phyloP scores from a whole-genome alignment of 2,888 invertebrate species.

The Ophion ventricosus region DNA sequence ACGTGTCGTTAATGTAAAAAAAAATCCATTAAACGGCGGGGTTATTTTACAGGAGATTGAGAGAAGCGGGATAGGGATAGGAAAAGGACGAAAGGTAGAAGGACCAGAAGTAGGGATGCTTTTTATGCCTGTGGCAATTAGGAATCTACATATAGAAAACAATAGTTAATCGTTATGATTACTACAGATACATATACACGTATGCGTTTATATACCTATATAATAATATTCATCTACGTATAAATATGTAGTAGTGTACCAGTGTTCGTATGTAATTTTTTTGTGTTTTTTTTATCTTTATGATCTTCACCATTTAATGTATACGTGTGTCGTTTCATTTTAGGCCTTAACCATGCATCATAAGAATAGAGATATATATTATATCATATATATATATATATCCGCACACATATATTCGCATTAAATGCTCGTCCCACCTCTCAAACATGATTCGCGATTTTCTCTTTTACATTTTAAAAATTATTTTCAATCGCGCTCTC shows the following conservation, averaged over 20 bases:
- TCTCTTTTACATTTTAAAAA: not conserved
- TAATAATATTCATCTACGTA: conserved; percentile 65
- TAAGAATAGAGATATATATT: conserved; percentile 71
- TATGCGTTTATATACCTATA: too few species aligned
- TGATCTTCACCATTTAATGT: conserved; percentile 59
- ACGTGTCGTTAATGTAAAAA: conserved; percentile 70
- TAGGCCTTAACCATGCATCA: conserved; percentile 77
- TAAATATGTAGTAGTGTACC: conserved; percentile 66
- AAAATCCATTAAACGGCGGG: conserved; percentile 61
- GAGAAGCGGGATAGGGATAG: conserved; percentile 24
- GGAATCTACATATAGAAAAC: conserved; percentile 57
- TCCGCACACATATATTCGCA: conserved; percentile 39
- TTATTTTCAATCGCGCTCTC: conserved; percentile 38
- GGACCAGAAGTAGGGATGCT: conserved; percentile 4
- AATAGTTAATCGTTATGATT: conserved; percentile 62
- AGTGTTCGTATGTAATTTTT: conserved; percentile 61
- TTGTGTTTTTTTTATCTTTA: conserved; percentile 51
- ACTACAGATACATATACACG: conserved; percentile 65
- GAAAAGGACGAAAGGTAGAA: not conserved
- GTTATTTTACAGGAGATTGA: conserved; percentile 28
- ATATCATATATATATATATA: conserved; percentile 62
- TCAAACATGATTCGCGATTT: conserved; percentile 52
- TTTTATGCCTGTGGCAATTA: conserved; percentile 39
- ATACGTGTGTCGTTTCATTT: conserved; percentile 67
- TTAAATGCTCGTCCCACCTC: conserved; percentile 65